Conservation (phyloP, 2,113 vertebrate species). For the Chionis minor region DNA sequence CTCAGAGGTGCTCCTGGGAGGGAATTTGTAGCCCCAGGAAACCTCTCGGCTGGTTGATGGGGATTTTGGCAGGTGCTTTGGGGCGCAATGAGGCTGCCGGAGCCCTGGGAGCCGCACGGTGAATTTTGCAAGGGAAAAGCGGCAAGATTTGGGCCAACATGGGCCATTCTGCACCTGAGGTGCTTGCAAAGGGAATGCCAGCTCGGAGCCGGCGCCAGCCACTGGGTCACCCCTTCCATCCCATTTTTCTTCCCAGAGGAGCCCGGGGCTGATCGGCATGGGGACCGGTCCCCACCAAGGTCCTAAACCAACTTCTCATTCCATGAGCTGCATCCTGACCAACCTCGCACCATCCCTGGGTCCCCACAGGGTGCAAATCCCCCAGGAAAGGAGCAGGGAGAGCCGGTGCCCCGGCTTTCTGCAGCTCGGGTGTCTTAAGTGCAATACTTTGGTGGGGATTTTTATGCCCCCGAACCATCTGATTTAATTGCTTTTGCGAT, state of each 20-base stretch:
- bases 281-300: neutral
- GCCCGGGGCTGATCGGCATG: rapidly evolving
- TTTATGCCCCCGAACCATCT: neutral
- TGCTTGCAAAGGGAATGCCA: rapidly evolving
- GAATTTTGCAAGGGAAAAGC: neutral
- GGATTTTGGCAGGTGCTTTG: neutral
- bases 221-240: neutral
- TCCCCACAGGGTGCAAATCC: neutral
- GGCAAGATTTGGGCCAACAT: neutral
- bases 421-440: neutral
- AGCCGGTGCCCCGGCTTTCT: neutral
- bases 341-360: rapidly evolving
- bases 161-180: rapidly evolving
- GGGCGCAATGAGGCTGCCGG: neutral
- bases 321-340: neutral
- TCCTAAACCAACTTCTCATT: neutral
- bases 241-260: neutral
- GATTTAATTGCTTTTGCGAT: neutral
- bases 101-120: neutral
- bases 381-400: neutral
- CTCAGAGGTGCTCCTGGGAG: neutral
- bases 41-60: rapidly evolving
- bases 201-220: rapidly evolving
- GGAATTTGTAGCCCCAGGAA: neutral
- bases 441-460: neutral